These are phyloP conservation scores for Echinometra lucunter DNA, from an alignment of 53 echinoderm and acorn worm species.

Conservation along the genomic window DNA sequence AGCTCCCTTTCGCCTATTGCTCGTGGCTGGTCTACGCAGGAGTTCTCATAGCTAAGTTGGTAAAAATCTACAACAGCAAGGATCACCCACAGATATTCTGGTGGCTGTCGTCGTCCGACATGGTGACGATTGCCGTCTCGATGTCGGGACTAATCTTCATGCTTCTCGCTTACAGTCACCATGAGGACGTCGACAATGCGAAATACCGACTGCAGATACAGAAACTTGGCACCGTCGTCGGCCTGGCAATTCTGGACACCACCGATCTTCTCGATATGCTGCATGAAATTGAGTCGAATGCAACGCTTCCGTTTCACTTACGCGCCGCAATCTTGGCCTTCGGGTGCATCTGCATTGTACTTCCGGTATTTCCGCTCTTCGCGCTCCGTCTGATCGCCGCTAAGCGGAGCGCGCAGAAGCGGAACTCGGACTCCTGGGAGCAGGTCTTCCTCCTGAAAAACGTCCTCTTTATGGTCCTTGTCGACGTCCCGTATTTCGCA, in stretches of 20 bases:
- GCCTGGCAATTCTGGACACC: slow-evolving; percentile 88
- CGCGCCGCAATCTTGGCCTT: slow-evolving; percentile 82
- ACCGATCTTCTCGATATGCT: slow-evolving; percentile 88
- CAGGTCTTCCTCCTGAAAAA: slow-evolving; percentile 84
- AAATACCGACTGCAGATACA: slow-evolving; percentile 83
- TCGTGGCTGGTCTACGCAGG: slow-evolving; percentile 91
- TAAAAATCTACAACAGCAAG: slow-evolving; percentile 80
- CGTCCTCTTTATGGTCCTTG: slow-evolving; percentile 77
- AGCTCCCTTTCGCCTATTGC: slow-evolving; percentile 86
- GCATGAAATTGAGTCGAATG: slow-evolving; percentile 65
- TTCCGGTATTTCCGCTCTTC: slow-evolving; percentile 86
- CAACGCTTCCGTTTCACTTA: slow-evolving; percentile 72
- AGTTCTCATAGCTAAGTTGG: slow-evolving; percentile 85
- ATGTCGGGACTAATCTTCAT: slow-evolving; percentile 83
- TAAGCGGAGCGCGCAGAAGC: slow-evolving; percentile 69
- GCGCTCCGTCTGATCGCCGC: slow-evolving; percentile 79
- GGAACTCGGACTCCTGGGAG: slow-evolving; percentile 77
- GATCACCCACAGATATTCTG: slow-evolving; percentile 68
- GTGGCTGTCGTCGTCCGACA: slow-evolving; percentile 77
- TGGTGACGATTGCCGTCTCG: slow-evolving; percentile 89
- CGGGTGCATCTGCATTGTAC: slow-evolving; percentile 86
- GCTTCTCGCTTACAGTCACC: slow-evolving; percentile 86
- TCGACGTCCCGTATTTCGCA: slow-evolving; percentile 90
- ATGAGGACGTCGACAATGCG: slow-evolving; percentile 81
- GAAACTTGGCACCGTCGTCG: slow-evolving; percentile 81